These are phyloP conservation scores for Lithophane leautieri DNA, from an alignment of 2,888 invertebrate genomes.

Conservation along the genomic window DNA sequence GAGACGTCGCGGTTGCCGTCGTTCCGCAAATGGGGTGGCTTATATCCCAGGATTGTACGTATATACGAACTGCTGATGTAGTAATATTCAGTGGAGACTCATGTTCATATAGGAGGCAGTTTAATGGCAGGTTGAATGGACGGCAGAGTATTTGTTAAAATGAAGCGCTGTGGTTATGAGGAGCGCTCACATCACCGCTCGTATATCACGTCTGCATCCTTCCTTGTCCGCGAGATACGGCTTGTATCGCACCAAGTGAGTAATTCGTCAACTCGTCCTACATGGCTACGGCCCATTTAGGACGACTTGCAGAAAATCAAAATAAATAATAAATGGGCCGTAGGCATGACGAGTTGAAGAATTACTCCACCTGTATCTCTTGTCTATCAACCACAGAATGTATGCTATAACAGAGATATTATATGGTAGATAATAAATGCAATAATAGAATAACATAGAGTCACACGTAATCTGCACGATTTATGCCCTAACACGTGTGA, in stretches of 20 bases:
- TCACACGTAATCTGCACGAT: no score
- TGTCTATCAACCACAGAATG: not conserved
- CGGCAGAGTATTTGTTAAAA: conserved; percentile 1
- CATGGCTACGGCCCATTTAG: no score
- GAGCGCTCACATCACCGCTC: not conserved
- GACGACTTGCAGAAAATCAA: no score
- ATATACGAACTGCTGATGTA: conserved; percentile 38
- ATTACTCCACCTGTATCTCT: not conserved
- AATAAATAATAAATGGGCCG: no score
- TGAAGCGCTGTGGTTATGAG: conserved; percentile 1
- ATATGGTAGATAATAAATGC: no score
- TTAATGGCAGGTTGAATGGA: conserved; percentile 24
- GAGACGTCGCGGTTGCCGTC: conserved; percentile 22
- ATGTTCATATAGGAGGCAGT: conserved; percentile 42
- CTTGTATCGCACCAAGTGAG: not conserved
- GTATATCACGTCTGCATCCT: not conserved
- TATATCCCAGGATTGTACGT: conserved; percentile 39
- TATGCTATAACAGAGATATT: no score
- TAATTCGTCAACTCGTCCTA: no score
- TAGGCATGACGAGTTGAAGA: no score
- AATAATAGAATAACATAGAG: no score
- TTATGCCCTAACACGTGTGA: no score
- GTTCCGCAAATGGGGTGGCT: conserved; percentile 33
- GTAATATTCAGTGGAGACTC: conserved; percentile 25
- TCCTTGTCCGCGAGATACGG: not conserved